These are phyloP conservation scores for Ectropis grisescens DNA, from an alignment of 1,140 invertebrate species.

Conservation along the genomic window DNA sequence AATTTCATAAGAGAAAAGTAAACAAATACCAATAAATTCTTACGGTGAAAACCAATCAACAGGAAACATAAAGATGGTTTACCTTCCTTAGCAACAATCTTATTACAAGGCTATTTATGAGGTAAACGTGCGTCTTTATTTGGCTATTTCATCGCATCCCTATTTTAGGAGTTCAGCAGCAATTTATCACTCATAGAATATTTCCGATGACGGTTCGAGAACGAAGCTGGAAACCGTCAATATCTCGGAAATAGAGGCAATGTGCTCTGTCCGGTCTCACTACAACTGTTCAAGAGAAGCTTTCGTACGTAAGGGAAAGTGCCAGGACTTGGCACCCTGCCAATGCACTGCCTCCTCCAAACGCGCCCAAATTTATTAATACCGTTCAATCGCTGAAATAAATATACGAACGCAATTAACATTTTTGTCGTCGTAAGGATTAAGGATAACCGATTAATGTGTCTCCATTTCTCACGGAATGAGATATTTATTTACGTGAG, in stretches of 20 bases:
- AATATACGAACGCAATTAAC: slow-evolving; percentile 44
- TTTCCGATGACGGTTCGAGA: slow-evolving; percentile 41
- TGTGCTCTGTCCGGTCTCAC: slow-evolving; percentile 30
- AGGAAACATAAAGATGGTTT: too few species aligned
- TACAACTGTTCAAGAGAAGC: slow-evolving; percentile 22
- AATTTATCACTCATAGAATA: slow-evolving; percentile 50
- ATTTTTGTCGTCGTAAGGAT: slow-evolving; percentile 50
- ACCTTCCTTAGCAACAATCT: too few species aligned
- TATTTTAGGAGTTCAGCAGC: slow-evolving; percentile 5
- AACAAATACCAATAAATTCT: too few species aligned
- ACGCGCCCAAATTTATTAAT: slow-evolving; percentile 49
- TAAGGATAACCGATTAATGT: slow-evolving; percentile 32
- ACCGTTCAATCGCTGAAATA: slow-evolving; percentile 49
- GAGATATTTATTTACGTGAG: neutral
- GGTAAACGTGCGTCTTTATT: too few species aligned
- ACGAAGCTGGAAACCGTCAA: slow-evolving; percentile 41
- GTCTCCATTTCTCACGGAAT: slow-evolving; percentile 2
- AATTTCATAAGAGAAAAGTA: too few species aligned
- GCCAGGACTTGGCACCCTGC: slow-evolving; percentile 37
- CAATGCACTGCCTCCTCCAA: slow-evolving; percentile 33
- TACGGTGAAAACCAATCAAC: too few species aligned
- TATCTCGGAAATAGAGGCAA: slow-evolving; percentile 49
- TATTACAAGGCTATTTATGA: too few species aligned
- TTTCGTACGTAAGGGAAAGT: slow-evolving; percentile 42
- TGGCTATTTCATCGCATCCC: neutral